Base-by-base conservation (phyloP, 2,797 vertebrate genomes). In the Acipenser transmontanus region DNA sequence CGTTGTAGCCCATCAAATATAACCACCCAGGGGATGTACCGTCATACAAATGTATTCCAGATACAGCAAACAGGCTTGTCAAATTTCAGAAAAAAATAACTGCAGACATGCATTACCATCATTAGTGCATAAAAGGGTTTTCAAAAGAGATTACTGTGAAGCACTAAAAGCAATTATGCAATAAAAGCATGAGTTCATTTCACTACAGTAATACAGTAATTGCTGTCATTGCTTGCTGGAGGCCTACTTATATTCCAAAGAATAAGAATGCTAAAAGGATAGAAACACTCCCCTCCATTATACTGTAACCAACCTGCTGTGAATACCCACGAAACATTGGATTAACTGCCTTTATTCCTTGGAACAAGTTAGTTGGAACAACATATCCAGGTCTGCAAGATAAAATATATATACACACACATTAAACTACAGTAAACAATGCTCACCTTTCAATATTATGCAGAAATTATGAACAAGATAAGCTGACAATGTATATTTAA, bases 281-380 rank as follows among this genome's bases (percentile, higher is more conserved):
- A 71, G 66, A 61, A 56, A 10, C 17, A 52, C 2, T 0, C 63
- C 49, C 51, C 13, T 8, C 17, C 9, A 11, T 2, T 10, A 10
- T 34, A 34, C 34, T 51, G 7, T 47, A 48, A 65, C 78, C 76
- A 80, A 99, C 97, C 93, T 99, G 97, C 74, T 99, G 97, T 63
- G 95, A 96, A 79, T 99, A 99, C 47, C 97, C 97, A 72, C 96
- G 89, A 82, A 99, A 99, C 70, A 93, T 95, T 71, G 97, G 97
- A 85, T 99, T 99, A 78, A 99, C 86, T 71, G 92, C 85, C 91
- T 99, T 99, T 84, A 99, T 98, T 76, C 97, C 97, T 86, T 99
- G 97, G 86, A 98, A 98, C 75, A 99, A 82, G 79, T 89, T 96
- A 77, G 97, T 98, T n/a, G 97, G 97, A 63, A 99, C 91, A 67